phyloP scores from a whole-genome alignment of 2,113 vertebrate species.

The Psilopsiagon aymara region DNA sequence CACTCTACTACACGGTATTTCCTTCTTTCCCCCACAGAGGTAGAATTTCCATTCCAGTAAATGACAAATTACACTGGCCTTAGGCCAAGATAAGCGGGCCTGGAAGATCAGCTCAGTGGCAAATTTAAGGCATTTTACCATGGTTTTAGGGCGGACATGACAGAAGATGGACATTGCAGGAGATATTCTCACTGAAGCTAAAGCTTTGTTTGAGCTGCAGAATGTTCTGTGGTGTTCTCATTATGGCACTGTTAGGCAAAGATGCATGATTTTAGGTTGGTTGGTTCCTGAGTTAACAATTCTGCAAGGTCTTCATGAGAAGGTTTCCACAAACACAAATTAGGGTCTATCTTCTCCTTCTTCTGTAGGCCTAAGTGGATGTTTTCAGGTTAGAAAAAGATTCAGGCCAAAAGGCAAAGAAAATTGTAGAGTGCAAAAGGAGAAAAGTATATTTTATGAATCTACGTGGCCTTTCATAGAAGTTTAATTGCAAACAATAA shows the following conservation, averaged over 20 bases:
- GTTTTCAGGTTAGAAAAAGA: background rate
- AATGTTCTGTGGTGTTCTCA: background rate
- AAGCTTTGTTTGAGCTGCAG: background rate
- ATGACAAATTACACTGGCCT: background rate
- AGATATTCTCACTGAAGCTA: background rate
- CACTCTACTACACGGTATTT: background rate
- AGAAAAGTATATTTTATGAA: background rate
- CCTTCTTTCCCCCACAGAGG: background rate
- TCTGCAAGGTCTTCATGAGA: background rate
- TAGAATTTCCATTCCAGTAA: background rate
- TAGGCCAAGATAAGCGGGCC: background rate
- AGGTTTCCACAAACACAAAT: background rate
- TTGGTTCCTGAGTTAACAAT: background rate
- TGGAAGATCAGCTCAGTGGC: background rate
- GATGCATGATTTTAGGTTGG: background rate
- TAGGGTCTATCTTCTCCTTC: background rate
- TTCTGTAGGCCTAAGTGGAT: background rate
- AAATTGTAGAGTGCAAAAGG: background rate
- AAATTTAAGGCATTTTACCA: background rate
- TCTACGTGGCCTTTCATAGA: background rate
- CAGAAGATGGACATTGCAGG: background rate
- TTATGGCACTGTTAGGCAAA: background rate
- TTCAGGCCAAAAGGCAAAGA: background rate
- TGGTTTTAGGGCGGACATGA: background rate
- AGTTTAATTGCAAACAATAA: background rate